These are phyloP conservation scores for Stylophora pistillata DNA, from an alignment of 64 coral and sea anemone species.

Conservation along the genomic window DNA sequence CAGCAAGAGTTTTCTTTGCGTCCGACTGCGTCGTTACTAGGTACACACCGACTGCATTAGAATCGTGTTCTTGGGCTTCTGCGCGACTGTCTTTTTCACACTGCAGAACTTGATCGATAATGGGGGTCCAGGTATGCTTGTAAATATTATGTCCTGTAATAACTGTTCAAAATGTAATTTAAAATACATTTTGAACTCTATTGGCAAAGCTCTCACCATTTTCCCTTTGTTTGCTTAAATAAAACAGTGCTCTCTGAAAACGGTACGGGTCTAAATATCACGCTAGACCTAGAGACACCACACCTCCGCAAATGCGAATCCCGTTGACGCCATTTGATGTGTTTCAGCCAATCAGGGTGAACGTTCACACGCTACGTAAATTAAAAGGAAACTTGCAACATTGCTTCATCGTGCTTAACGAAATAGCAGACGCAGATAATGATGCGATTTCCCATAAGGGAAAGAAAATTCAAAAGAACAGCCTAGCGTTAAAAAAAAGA, in stretches of 20 bases:
- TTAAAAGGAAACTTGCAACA: not conserved
- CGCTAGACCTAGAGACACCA: no score
- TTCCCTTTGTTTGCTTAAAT: no score
- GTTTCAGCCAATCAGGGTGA: not conserved
- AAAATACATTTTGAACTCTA: not conserved
- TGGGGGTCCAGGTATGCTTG: constrained; percentile 27
- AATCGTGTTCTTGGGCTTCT: constrained; percentile 32
- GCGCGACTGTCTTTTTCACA: constrained; percentile 41
- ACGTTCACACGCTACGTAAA: not conserved
- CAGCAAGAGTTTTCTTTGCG: constrained; percentile 38
- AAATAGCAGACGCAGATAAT: constrained; percentile 17
- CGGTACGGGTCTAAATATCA: no score
- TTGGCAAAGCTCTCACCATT: no score
- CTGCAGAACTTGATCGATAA: constrained; percentile 38
- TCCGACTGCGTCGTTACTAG: not conserved
- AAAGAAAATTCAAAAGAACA: no score
- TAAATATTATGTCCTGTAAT: constrained; percentile 29
- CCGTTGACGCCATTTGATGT: no score
- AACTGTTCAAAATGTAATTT: not conserved
- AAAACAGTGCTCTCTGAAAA: no score
- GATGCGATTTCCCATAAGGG: no score
- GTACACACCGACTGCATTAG: constrained; percentile 34
- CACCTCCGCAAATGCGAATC: no score
- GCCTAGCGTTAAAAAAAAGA: no score
- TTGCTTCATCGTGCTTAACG: not conserved